Evolutionary conservation across 1,140 invertebrate species (phyloP).

Genomic region (Drosophila melanica): DNA sequence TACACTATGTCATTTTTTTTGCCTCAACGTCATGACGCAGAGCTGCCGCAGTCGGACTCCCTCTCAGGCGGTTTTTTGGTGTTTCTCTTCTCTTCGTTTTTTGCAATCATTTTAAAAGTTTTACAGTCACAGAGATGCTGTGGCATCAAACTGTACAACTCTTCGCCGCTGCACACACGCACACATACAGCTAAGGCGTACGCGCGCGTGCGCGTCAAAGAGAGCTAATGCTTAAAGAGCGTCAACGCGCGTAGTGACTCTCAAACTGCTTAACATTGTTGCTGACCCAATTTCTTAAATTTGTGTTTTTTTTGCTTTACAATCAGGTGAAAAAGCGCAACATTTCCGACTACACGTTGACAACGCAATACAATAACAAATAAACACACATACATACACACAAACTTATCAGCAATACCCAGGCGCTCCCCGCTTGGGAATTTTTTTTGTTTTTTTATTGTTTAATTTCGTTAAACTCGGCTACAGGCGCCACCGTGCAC

Average conservation of each 20-base stretch:
- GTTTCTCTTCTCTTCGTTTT: background rate
- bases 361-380: conserved; percentile 8
- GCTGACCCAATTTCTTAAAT: conserved; percentile 44
- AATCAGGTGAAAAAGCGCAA: conserved; percentile 37
- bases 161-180: conserved; percentile 14
- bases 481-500: conserved; percentile 68
- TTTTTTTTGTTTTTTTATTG: conserved; percentile 37
- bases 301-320: conserved; percentile 7
- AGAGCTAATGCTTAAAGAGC: background rate
- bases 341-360: conserved; percentile 41
- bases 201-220: background rate
- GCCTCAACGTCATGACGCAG: conserved; percentile 27
- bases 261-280: conserved; percentile 49
- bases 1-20: conserved; percentile 1
- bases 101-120: conserved; percentile 1
- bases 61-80: conserved; percentile 2
- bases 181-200: background rate
- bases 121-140: conserved; percentile 5
- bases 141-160: conserved; percentile 33
- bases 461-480: conserved; percentile 68
- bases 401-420: conserved; percentile 51
- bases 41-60: conserved; percentile 37
- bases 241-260: background rate
- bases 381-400: background rate
- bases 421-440: conserved; percentile 46